Percentiles rank a stretch among this genome's conserved stretches.
Evolutionary conservation across 2,888 invertebrate species (phyloP).

Genomic region (Coleophora deauratella): DNA sequence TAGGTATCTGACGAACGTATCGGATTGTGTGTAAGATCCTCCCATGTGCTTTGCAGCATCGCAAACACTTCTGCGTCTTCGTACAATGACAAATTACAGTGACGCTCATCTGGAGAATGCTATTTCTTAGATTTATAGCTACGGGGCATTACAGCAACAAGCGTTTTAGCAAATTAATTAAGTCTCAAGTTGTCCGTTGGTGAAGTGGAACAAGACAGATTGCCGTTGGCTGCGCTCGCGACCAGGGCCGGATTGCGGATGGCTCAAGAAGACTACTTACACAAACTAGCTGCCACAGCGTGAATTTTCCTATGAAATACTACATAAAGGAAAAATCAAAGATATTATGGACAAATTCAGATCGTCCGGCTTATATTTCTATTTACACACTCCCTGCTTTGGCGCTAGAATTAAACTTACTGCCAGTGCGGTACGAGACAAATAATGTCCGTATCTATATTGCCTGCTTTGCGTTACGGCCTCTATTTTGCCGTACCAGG

Average conservation of each 20-base stretch:
- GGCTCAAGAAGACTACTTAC: too few species aligned
- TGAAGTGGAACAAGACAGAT: conserved; percentile 27
- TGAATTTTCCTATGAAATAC: too few species aligned
- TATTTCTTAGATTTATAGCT: conserved; percentile 20
- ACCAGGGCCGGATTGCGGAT: not conserved
- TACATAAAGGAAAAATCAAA: too few species aligned
- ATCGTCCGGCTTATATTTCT: too few species aligned
- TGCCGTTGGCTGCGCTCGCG: conserved; percentile 9
- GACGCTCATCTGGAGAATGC: not conserved
- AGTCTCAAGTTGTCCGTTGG: conserved; percentile 27
- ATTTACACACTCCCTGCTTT: too few species aligned
- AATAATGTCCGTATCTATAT: too few species aligned
- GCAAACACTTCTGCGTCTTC: not conserved
- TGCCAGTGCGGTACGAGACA: too few species aligned
- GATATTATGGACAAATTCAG: too few species aligned
- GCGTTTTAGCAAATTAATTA: conserved; percentile 35
- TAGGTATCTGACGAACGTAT: not conserved
- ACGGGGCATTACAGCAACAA: conserved; percentile 11
- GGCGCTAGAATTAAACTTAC: too few species aligned
- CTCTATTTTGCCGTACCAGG: too few species aligned
- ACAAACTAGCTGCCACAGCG: too few species aligned
- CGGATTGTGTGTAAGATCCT: not conserved
- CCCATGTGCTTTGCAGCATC: not conserved
- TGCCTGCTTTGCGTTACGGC: too few species aligned
- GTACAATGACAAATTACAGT: not conserved